These are phyloP conservation scores for Marcusenius ussheri DNA, from an alignment of 2,113 vertebrate genomes.

Conservation along the genomic window DNA sequence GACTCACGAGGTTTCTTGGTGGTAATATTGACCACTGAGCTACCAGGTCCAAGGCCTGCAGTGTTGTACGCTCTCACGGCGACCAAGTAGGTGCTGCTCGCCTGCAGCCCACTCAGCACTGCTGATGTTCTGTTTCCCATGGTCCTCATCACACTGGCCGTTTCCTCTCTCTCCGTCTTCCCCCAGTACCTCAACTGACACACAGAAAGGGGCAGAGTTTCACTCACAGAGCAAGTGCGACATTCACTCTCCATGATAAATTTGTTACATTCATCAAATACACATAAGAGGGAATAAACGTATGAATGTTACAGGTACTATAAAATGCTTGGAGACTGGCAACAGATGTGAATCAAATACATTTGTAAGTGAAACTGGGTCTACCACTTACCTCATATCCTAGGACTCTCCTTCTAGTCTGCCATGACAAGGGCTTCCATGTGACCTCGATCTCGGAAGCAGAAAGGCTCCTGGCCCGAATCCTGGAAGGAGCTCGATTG, in stretches of 20 bases:
- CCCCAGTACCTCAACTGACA: conserved; percentile 85
- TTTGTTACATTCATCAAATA: background rate
- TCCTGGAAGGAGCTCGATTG: conserved; percentile 69
- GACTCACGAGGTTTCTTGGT: conserved; percentile 89
- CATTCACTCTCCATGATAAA: background rate
- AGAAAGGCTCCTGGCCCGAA: conserved; percentile 82
- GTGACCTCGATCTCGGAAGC: conserved; percentile 83
- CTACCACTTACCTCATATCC: conserved; percentile 79
- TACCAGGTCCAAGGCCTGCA: conserved; percentile 79
- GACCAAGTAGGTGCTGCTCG: conserved; percentile 75
- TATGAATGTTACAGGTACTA: background rate
- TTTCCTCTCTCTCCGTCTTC: conserved; percentile 83
- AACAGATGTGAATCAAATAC: background rate
- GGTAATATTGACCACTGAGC: conserved; percentile 70
- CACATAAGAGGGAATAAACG: background rate
- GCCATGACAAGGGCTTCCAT: conserved; percentile 80
- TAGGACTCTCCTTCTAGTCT: conserved; percentile 76
- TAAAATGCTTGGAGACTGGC: background rate
- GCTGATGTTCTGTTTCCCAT: conserved; percentile 80
- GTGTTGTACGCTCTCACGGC: conserved; percentile 87
- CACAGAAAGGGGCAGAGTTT: background rate
- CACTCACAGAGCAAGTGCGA: background rate
- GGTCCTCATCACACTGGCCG: conserved; percentile 71
- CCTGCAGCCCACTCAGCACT: conserved; percentile 69
- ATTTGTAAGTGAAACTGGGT: background rate